These are phyloP conservation scores for Labeo rohita DNA, from an alignment of 2,113 vertebrate genomes.

Conservation along the genomic window DNA sequence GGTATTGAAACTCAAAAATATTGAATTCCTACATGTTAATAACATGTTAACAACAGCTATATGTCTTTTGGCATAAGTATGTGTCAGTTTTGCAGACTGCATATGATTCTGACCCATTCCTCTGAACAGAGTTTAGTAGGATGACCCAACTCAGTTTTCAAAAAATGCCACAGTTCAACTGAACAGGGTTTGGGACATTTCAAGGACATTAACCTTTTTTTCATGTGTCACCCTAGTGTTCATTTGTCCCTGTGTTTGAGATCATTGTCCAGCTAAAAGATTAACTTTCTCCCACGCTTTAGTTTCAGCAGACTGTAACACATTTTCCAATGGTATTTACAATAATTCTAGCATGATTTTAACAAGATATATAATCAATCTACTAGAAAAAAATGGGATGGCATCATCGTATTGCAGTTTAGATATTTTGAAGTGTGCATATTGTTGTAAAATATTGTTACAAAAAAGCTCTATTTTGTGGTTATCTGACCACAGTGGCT, in stretches of 20 bases:
- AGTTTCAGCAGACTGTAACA: not conserved
- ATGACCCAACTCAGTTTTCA: not conserved
- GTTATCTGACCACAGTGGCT: not conserved
- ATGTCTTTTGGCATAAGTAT: not conserved
- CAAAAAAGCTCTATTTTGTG: not conserved
- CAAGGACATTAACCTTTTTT: not conserved
- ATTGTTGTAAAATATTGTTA: too few relatives aligned
- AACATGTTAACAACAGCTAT: not conserved
- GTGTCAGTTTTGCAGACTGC: not conserved
- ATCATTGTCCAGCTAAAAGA: not conserved
- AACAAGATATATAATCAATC: not conserved
- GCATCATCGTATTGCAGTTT: not conserved
- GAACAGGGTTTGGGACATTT: not conserved
- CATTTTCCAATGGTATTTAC: not conserved
- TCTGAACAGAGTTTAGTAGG: not conserved
- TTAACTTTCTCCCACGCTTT: not conserved
- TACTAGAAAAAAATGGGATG: not conserved
- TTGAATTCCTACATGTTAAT: too few relatives aligned
- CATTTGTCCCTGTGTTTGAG: not conserved
- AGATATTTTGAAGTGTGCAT: not conserved
- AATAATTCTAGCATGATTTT: not conserved
- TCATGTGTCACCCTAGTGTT: not conserved
- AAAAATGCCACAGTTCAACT: not conserved
- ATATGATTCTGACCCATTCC: not conserved
- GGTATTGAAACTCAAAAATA: too few relatives aligned